A percentile compares a stretch with the other conserved stretches of the same genome.
phyloP scores from a whole-genome alignment of 2,113 vertebrate genomes.

The Pycnonotus jocosus region DNA sequence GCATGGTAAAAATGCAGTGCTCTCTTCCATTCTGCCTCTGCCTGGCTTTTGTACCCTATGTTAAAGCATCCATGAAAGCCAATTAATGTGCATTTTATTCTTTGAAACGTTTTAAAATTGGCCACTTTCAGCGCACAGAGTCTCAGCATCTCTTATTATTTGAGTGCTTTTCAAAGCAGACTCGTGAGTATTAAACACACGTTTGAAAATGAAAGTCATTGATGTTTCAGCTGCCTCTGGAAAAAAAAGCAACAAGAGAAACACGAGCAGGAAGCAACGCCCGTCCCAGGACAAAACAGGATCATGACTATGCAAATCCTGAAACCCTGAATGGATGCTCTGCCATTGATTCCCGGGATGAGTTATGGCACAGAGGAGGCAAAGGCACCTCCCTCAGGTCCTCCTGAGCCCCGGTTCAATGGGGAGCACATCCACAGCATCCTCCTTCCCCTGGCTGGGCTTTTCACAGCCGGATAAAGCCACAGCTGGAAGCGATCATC shows the following conservation, averaged over 20 bases:
- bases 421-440: background rate
- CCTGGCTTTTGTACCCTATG: background rate
- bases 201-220: background rate
- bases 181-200: background rate
- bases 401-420: background rate
- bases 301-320: background rate
- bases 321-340: background rate
- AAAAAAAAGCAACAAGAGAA: background rate
- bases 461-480: background rate
- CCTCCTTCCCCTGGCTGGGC: background rate
- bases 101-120: constrained; percentile 30
- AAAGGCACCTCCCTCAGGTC: background rate
- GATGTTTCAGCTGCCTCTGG: constrained; percentile 11
- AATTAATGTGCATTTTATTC: constrained; percentile 26
- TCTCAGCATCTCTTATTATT: constrained; percentile 9
- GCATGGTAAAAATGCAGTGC: background rate
- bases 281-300: background rate
- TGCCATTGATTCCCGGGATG: background rate
- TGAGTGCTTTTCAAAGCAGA: constrained; percentile 43
- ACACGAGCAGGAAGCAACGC: background rate
- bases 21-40: background rate
- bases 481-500: constrained; percentile 37
- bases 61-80: constrained; percentile 15
- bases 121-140: background rate
- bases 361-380: background rate